Evolutionary conservation across 2,797 vertebrate species (phyloP), one percentile per base, ranked within the genome.

Genomic region (Bothrops alternatus): DNA sequence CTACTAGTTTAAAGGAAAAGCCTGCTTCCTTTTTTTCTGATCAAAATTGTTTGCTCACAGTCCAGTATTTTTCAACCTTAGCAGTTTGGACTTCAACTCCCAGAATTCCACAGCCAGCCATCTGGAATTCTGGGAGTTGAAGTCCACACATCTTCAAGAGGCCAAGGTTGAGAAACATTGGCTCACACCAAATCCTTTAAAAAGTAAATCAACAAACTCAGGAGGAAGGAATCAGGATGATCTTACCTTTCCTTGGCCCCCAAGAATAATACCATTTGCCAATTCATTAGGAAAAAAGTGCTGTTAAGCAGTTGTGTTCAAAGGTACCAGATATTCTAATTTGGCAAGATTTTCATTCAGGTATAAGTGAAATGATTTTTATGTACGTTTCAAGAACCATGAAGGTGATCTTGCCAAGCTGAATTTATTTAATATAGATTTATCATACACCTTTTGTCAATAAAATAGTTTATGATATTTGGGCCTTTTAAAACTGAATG

Each of bases 321-420:
- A 90, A 90, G 63, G 23, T 86, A 73, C 47, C 23, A 85, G 86
- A 56, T 86, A 61, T 91, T 87, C 50, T 32, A 55, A 61, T 37
- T 56, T 65, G 58, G 90, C 69, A 82, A 42, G 55, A 82, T 28
- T 65, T 92, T 65, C 73, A 58, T 89, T 89, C 87, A 89, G 69
- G 47, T 85, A 58, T 50, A 18, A 13, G 16, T 92, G 50, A 61
- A 73, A 89, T 85, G 25, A 89, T 88, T 92, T 89, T 92, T 89
- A 82, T 58, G 28, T 65, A 32, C 55, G 58, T 65, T 86, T 57
- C 42, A 26, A 89, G 50, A 89, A 92, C 73, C 88, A 89, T 89
- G 23, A 78, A 92, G 50, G 28, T 86, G 78, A 60, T 37, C n/a
- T 90, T 92, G 88, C 50, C 58, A 92, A 85, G 4, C 26, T 57